phyloP scores from a whole-genome alignment of 2,888 invertebrate species.

The Protonemura montana region DNA sequence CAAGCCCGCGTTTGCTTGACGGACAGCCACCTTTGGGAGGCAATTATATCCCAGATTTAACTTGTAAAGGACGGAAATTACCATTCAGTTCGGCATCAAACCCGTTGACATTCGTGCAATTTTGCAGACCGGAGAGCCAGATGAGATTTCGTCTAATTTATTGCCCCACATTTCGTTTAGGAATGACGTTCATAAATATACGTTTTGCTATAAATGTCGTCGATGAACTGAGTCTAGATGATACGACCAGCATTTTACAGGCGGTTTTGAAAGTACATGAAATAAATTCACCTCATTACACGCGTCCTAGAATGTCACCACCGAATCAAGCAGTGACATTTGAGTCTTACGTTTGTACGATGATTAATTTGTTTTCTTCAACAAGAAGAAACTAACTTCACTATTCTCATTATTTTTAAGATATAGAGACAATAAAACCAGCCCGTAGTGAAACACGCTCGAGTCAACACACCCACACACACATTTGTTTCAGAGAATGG shows the following conservation, averaged over 20 bases:
- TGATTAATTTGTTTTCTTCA: neutral
- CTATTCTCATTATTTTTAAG: neutral
- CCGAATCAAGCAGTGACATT: neutral
- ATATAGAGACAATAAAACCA: neutral
- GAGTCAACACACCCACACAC: too few species aligned
- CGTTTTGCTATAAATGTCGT: neutral
- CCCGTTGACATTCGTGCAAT: neutral
- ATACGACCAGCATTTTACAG: neutral
- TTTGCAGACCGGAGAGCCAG: neutral
- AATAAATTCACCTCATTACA: neutral
- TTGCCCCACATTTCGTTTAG: neutral
- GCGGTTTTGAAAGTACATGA: neutral
- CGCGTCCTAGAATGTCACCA: neutral
- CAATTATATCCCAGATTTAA: neutral
- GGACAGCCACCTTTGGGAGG: neutral
- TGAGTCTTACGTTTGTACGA: neutral
- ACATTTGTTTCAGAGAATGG: neutral
- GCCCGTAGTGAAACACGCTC: neutral
- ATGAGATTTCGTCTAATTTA: neutral
- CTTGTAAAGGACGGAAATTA: constrained; percentile 12
- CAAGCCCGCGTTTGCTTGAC: neutral
- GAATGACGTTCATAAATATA: neutral
- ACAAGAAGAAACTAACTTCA: neutral
- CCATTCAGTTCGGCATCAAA: neutral
- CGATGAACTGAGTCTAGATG: neutral